Evolutionary conservation across 2,888 invertebrate species (phyloP).

Genomic region (Eugnorisma glareosa): DNA sequence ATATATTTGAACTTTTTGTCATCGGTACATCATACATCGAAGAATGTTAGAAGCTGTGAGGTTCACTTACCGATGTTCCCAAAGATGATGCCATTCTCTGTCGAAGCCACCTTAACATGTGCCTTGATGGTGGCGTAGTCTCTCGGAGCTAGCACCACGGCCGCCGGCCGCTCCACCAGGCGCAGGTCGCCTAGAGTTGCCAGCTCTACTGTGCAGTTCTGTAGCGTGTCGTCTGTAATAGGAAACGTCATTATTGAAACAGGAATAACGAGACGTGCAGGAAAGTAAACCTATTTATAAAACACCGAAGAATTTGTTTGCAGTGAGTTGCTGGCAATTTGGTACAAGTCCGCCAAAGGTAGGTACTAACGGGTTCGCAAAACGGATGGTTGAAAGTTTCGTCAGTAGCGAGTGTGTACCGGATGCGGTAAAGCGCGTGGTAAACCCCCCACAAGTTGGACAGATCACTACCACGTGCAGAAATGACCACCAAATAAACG

Average conservation of each 20-base stretch:
- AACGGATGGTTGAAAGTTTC: background rate
- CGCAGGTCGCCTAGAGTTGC: slow-evolving; percentile 99
- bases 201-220: slow-evolving; percentile 99
- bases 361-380: no score
- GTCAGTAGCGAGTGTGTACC: no score
- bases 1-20: background rate
- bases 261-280: background rate
- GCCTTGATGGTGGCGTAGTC: slow-evolving; percentile 99
- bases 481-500: no score
- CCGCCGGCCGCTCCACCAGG: slow-evolving; percentile 98
- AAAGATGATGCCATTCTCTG: slow-evolving; percentile 99
- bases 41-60: background rate
- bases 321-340: no score
- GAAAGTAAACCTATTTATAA: background rate
- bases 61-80: slow-evolving; percentile 96
- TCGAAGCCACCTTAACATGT: slow-evolving; percentile 99
- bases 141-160: slow-evolving; percentile 98
- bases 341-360: no score
- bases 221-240: slow-evolving; percentile 95
- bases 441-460: no score
- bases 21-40: background rate
- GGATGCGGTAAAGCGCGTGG: no score
- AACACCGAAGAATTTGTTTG: no score
- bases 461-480: no score
- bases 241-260: background rate